A percentile compares a stretch with the other conserved stretches of the same genome.
Evolutionary conservation across 2,113 vertebrate genomes (phyloP).

Genomic region (Notiomystis cincta): DNA sequence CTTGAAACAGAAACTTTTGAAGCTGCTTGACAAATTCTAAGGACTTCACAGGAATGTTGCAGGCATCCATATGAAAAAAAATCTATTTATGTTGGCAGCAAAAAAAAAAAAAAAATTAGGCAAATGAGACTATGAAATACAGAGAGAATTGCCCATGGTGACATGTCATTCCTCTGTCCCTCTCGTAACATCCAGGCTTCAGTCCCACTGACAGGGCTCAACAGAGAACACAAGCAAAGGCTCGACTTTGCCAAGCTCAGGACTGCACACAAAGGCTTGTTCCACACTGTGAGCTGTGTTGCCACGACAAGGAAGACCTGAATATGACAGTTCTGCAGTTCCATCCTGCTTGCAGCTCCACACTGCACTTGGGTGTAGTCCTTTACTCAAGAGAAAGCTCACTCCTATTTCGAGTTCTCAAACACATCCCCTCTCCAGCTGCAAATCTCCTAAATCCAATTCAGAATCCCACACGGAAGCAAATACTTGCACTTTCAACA

Average conservation of each 20-base stretch:
- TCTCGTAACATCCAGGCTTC: background rate
- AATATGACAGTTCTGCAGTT: background rate
- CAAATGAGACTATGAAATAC: background rate
- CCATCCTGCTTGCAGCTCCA: too few species aligned
- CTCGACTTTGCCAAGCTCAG: background rate
- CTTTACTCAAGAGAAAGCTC: background rate
- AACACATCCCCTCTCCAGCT: background rate
- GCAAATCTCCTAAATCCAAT: background rate
- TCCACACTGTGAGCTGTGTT: rapidly evolving
- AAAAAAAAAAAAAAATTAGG: background rate
- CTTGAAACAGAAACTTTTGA: background rate
- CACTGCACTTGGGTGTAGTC: background rate
- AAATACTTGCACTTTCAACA: background rate
- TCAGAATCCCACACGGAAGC: background rate
- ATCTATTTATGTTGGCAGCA: background rate
- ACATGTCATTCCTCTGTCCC: background rate
- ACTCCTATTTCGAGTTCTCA: background rate
- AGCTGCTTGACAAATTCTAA: background rate
- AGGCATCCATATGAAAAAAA: background rate
- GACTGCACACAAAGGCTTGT: background rate
- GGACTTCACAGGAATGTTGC: background rate
- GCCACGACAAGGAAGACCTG: background rate
- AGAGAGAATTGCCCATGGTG: background rate
- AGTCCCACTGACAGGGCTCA: background rate
- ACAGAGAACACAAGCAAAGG: background rate